These are phyloP conservation scores for Diarsia mendica DNA, from an alignment of 2,888 invertebrate genomes.

Conservation along the genomic window DNA sequence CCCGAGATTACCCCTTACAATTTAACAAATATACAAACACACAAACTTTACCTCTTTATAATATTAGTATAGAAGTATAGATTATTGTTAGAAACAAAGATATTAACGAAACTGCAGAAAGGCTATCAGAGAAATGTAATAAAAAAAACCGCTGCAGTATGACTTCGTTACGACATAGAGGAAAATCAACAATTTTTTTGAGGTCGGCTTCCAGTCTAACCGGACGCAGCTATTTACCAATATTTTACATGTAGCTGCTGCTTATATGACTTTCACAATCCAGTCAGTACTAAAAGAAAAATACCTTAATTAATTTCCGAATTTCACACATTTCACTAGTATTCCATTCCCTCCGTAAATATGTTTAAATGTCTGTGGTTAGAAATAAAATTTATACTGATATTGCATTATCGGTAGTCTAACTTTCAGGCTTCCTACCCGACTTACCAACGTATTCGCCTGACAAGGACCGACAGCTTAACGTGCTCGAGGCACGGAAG, in stretches of 20 bases:
- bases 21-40: no score
- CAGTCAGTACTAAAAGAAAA: no score
- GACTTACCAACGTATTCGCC: neutral
- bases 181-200: neutral
- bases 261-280: no score
- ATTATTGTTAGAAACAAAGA: neutral
- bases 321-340: neutral
- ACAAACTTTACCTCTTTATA: no score
- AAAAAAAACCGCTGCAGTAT: neutral
- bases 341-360: neutral
- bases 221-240: no score
- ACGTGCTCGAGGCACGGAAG: slow-evolving; percentile 23
- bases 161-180: neutral
- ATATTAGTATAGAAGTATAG: no score
- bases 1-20: no score
- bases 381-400: neutral
- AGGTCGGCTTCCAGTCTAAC: no score
- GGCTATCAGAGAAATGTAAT: no score
- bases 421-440: neutral
- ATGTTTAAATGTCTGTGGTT: neutral
- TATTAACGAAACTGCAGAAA: neutral
- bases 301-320: neutral
- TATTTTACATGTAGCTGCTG: no score
- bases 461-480: slow-evolving; percentile 12
- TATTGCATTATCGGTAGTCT: slow-evolving; percentile 14